Conservation (phyloP, 2,113 vertebrate genomes). For the Arenaria interpres region DNA sequence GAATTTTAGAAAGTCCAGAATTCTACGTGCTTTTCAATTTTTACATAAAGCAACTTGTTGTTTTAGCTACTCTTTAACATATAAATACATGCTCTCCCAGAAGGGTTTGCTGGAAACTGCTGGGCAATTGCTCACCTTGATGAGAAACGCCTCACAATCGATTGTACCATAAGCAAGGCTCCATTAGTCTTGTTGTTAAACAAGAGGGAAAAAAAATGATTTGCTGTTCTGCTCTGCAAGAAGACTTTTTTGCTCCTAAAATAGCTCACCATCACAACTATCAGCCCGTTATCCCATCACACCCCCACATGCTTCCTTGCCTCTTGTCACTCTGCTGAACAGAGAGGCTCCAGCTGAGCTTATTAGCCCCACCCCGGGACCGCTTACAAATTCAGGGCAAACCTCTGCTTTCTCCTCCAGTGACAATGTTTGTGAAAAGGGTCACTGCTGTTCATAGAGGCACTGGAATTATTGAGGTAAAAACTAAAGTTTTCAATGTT, state of each 20-base stretch:
- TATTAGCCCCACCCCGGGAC: background rate
- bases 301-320: background rate
- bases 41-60: background rate
- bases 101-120: background rate
- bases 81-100: rapidly evolving
- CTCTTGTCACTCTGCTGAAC: background rate
- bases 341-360: background rate
- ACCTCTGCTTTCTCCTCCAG: rapidly evolving
- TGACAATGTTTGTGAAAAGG: background rate
- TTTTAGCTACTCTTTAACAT: background rate
- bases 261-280: background rate
- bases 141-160: rapidly evolving
- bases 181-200: background rate
- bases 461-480: background rate
- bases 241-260: background rate
- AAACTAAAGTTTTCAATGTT: background rate
- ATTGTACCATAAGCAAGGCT: background rate
- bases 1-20: background rate
- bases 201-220: background rate
- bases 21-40: background rate
- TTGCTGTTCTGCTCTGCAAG: background rate
- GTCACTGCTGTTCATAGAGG: rapidly evolving
- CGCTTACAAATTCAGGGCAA: background rate
- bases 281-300: background rate
- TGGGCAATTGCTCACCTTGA: background rate